phyloP scores from a whole-genome alignment of 2,797 vertebrate species.

The Gambelia wislizenii region DNA sequence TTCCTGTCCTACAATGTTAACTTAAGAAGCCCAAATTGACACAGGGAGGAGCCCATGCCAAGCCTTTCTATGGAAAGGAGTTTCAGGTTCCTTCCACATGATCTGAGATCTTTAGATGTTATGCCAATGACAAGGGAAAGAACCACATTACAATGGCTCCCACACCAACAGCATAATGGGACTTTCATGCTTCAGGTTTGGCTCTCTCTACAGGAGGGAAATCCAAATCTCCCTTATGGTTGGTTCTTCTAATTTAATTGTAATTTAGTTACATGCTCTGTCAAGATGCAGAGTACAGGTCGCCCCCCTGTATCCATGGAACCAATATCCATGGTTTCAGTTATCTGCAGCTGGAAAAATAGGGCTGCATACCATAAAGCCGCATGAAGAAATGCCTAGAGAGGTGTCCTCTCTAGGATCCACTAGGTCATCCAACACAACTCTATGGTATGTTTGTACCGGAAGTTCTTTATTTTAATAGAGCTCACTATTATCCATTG shows the following conservation, averaged over 20 bases:
- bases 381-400: no score
- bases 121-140: neutral
- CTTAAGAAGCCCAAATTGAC: neutral
- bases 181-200: neutral
- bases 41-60: neutral
- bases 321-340: no score
- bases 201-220: neutral
- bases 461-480: no score
- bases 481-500: no score
- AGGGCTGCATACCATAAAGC: no score
- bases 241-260: neutral
- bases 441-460: no score
- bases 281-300: neutral
- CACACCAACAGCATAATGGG: neutral
- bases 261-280: neutral
- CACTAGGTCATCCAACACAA: no score
- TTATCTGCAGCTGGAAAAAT: no score
- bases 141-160: neutral
- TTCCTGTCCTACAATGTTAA: neutral
- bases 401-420: no score
- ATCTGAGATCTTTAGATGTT: neutral
- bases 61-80: neutral
- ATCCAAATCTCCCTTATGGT: neutral
- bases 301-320: no score
- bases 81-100: neutral